phyloP scores from a whole-genome alignment of 1,140 invertebrate species.

The Achroia grisella region DNA sequence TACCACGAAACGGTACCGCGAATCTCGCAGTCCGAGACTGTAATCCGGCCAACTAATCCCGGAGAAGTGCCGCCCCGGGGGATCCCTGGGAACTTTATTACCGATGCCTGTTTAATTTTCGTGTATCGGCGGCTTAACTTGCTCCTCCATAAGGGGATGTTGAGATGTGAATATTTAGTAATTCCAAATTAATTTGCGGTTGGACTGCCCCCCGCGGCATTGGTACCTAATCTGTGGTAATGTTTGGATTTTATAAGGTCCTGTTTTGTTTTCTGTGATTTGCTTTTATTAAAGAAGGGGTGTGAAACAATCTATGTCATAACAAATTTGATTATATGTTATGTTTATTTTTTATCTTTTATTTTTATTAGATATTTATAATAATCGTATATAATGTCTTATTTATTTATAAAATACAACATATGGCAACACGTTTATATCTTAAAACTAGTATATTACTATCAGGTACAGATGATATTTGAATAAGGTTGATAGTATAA shows the following conservation, averaged over 20 bases:
- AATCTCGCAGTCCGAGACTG: constrained; percentile 1
- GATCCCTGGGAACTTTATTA: constrained; percentile 52
- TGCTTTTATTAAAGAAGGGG: too few species aligned
- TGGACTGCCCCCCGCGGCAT: constrained; percentile 14
- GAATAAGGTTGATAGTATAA: too few species aligned
- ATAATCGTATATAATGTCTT: too few species aligned
- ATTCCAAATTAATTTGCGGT: constrained; percentile 53
- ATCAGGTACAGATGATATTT: too few species aligned
- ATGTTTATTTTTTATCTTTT: too few species aligned
- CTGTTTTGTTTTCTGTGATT: too few species aligned
- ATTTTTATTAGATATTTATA: too few species aligned
- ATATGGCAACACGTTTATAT: too few species aligned
- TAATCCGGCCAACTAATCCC: constrained; percentile 31
- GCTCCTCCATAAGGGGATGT: not conserved
- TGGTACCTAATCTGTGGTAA: constrained; percentile 26
- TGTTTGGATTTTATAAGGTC: constrained; percentile 13
- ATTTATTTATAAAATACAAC: too few species aligned
- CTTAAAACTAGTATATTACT: too few species aligned
- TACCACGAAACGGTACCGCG: not conserved
- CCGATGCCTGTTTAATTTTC: constrained; percentile 24
- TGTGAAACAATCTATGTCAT: too few species aligned
- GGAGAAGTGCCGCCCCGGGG: constrained; percentile 49
- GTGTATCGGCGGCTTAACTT: constrained; percentile 25
- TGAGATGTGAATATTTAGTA: constrained; percentile 42
- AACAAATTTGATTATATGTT: too few species aligned